These are phyloP conservation scores for Phrynosoma platyrhinos DNA, from an alignment of 2,113 vertebrate species.

Conservation along the genomic window DNA sequence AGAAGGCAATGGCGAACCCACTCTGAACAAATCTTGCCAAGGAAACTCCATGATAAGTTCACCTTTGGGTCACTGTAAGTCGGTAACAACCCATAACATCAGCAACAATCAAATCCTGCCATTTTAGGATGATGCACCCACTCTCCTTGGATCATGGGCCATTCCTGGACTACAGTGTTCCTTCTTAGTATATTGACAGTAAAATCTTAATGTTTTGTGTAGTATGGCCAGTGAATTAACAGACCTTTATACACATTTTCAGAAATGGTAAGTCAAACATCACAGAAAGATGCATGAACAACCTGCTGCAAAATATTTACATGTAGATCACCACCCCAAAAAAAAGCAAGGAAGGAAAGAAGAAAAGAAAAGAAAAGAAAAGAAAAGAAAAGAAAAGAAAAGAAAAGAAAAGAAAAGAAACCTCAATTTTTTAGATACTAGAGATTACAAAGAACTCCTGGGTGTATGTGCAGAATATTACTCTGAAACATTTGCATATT, in stretches of 20 bases:
- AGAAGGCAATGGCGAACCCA: too few species aligned
- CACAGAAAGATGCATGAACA: neutral
- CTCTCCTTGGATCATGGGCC: too few species aligned
- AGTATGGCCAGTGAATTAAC: neutral
- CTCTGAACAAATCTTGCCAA: too few species aligned
- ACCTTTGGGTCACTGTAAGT: too few species aligned
- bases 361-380: too few species aligned
- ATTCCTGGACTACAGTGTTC: neutral
- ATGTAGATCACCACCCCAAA: too few species aligned
- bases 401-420: too few species aligned
- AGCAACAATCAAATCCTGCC: too few species aligned
- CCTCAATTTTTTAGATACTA: neutral
- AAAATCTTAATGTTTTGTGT: neutral
- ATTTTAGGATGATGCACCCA: too few species aligned
- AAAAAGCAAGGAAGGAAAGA: neutral
- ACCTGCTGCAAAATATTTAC: neutral
- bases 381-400: neutral
- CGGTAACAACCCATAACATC: too few species aligned
- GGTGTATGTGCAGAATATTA: neutral
- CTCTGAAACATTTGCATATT: neutral
- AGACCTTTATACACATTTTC: neutral
- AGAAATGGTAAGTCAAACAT: neutral
- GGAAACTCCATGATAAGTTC: too few species aligned
- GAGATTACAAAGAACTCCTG: neutral
- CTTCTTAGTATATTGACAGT: neutral